phyloP scores from a whole-genome alignment of 2,888 invertebrate genomes.

The Ethmia dodecea region DNA sequence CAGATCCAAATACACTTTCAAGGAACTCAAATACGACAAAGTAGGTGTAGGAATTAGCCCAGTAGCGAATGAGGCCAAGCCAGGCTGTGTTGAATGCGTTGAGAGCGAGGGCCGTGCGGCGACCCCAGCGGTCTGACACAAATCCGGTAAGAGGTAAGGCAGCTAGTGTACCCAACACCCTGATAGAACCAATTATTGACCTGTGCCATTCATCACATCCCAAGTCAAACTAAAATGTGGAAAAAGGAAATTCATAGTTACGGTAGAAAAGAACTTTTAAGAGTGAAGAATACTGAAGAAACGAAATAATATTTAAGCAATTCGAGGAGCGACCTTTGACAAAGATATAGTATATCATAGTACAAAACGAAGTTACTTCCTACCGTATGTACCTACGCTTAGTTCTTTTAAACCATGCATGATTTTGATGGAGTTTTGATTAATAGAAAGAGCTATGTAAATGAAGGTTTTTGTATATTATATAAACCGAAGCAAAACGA shows the following conservation, averaged over 20 bases:
- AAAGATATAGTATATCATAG: no score
- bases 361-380: no score
- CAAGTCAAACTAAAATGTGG: conserved; percentile 52
- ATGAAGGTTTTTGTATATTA: no score
- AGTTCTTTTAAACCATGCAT: no score
- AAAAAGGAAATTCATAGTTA: conserved; percentile 28
- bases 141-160: conserved; percentile 83
- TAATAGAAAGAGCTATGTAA: no score
- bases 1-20: conserved; percentile 81
- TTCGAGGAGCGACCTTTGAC: no score
- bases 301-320: no score
- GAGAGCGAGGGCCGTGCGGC: conserved; percentile 74
- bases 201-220: conserved; percentile 84
- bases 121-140: conserved; percentile 84
- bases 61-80: conserved; percentile 78
- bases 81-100: conserved; percentile 77
- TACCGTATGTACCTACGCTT: no score
- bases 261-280: background rate
- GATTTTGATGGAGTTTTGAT: no score
- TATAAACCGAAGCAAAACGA: no score
- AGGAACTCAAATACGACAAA: conserved; percentile 82
- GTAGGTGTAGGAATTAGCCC: conserved; percentile 78
- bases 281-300: no score
- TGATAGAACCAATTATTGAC: conserved; percentile 82
- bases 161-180: conserved; percentile 81